phyloP scores from a whole-genome alignment of 2,113 vertebrate genomes.

The Ovis canadensis region DNA sequence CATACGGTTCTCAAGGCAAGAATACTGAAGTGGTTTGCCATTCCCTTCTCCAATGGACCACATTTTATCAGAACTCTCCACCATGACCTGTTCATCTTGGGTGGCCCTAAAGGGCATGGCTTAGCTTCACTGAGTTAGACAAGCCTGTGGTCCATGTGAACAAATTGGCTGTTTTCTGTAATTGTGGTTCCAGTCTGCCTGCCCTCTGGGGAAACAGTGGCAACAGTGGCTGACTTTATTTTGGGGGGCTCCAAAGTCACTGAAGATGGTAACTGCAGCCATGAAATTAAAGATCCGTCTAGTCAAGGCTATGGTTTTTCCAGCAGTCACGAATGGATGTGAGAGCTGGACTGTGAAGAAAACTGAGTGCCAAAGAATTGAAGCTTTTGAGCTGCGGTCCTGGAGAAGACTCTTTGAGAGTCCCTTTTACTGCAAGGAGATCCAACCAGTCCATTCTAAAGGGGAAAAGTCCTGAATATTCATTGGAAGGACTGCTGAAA shows the following conservation, averaged over 20 bases:
- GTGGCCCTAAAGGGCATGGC: background rate
- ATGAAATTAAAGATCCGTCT: background rate
- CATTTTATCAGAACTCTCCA: background rate
- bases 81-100: background rate
- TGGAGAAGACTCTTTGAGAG: background rate
- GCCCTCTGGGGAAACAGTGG: background rate
- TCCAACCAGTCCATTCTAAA: background rate
- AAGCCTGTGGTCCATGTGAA: background rate
- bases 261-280: background rate
- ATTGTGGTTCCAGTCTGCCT: background rate
- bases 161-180: background rate
- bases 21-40: background rate
- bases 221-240: background rate
- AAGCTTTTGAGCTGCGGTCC: background rate
- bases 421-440: background rate
- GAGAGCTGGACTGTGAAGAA: background rate
- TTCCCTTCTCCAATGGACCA: background rate
- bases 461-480: background rate
- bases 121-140: background rate
- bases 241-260: background rate
- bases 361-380: fast-evolving
- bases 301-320: background rate
- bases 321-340: background rate
- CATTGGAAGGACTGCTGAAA: background rate
- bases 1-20: background rate